Evolutionary conservation across 2,888 invertebrate genomes (phyloP), one percentile per base, ranked within the genome.

Genomic region (Ctena decussata): DNA sequence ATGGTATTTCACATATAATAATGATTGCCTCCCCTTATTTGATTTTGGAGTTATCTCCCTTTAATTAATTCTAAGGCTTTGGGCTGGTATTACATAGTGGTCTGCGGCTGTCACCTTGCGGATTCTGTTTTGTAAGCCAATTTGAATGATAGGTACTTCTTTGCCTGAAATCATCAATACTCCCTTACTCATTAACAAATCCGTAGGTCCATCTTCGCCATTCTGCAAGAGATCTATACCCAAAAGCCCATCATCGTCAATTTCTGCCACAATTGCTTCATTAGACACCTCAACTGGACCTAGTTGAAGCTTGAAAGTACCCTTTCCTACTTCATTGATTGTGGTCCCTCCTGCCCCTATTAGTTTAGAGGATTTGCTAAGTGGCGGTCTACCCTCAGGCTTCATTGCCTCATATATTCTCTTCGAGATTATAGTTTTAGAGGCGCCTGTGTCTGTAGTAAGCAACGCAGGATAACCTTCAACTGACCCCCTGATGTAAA

Each of bases 91-190:
- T 0, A 21, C 39, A 41, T 69, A 78, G 49, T 89, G 46, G 37
- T 81, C 85, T n/a, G 86, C 86, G 21, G 72, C 39, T 18, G 18
- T 57, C 21, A 84, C 84, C 24, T 46, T 77, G 41, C 60, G 73
- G 0, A 83, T 44, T 44, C 49, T 49, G 49, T 49, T 49, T 49
- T 41, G 41, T 15, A 41, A 41, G 41, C 41, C 41, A 49, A 49
- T 49, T 49, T 49, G 49, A 21, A 49, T n/a, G n/a, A n/a, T n/a
- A n/a, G n/a, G n/a, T n/a, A n/a, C n/a, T n/a, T n/a, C n/a, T n/a
- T n/a, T n/a, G n/a, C n/a, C n/a, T 49, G 49, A 49, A 49, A 49
- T 49, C 49, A 49, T 49, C 49, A 49, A 21, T 21, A 49, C 21
- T 49, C 49, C 30, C 41, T 39, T 70, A n/a, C 32, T 18, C 44